These are phyloP conservation scores for Ariopsis seemanni DNA, from an alignment of 2,113 vertebrate genomes.

Conservation along the genomic window DNA sequence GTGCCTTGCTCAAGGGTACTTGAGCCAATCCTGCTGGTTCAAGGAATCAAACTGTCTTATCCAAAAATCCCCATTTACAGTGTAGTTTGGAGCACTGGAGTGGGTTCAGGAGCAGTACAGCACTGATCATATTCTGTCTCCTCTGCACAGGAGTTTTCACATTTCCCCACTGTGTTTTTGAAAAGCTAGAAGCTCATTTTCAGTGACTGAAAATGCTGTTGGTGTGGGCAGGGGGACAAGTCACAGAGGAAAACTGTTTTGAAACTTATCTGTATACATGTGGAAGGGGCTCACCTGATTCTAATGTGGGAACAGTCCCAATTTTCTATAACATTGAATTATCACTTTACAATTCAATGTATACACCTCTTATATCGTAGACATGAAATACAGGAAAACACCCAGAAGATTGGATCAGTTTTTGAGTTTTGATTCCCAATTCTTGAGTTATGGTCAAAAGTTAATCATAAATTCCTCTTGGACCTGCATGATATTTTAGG, in stretches of 20 bases:
- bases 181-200: neutral
- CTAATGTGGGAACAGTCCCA: neutral
- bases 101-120: neutral
- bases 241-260: neutral
- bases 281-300: neutral
- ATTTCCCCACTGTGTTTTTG: neutral
- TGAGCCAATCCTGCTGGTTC: no score
- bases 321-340: neutral
- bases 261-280: neutral
- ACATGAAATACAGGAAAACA: neutral
- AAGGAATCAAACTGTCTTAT: neutral
- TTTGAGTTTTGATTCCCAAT: no score
- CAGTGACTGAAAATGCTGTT: neutral
- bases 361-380: neutral
- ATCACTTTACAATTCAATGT: neutral
- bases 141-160: neutral
- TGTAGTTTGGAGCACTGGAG: no score
- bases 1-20: no score
- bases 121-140: neutral
- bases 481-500: neutral
- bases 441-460: neutral
- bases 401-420: neutral
- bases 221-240: neutral
- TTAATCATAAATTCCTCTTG: neutral
- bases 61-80: neutral